Evolutionary conservation across 2,797 vertebrate species (phyloP).

Genomic region (Channa striata): DNA sequence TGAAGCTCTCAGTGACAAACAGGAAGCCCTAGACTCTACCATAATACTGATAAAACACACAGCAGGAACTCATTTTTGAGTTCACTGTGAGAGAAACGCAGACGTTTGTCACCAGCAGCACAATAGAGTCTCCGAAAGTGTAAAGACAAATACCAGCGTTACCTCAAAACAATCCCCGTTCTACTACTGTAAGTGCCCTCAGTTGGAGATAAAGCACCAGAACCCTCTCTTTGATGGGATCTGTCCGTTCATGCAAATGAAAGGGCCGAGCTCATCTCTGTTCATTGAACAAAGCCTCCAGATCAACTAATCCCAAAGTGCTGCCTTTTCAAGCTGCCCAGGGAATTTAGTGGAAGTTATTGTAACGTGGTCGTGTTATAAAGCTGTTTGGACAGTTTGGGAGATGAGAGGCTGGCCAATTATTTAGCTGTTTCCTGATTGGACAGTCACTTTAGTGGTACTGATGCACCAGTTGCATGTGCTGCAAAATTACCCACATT

Average conservation of each 20-base stretch:
- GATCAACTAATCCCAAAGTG: conserved; percentile 44
- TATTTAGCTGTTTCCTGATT: conserved; percentile 22
- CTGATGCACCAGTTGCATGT: conserved; percentile 21
- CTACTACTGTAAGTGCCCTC: conserved; percentile 10
- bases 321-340: conserved; percentile 8
- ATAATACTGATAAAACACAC: not conserved
- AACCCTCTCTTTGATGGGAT: conserved; percentile 67
- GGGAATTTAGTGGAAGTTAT: conserved; percentile 13
- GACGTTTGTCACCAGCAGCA: not conserved
- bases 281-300: conserved; percentile 45
- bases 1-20: conserved; percentile 43
- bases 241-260: conserved; percentile 58
- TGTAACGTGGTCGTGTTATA: conserved; percentile 27
- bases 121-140: not conserved
- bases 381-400: conserved; percentile 25
- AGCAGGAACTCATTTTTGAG: not conserved
- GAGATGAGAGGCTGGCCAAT: conserved; percentile 6
- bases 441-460: not conserved
- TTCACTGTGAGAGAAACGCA: not conserved
- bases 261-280: conserved; percentile 44
- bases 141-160: not conserved
- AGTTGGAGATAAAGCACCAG: conserved; percentile 45
- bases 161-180: conserved; percentile 19
- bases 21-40: conserved; percentile 58
- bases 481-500: conserved; percentile 10